Conservation (phyloP, 1,140 invertebrate genomes). For the Mycetomoellerius zeteki region DNA sequence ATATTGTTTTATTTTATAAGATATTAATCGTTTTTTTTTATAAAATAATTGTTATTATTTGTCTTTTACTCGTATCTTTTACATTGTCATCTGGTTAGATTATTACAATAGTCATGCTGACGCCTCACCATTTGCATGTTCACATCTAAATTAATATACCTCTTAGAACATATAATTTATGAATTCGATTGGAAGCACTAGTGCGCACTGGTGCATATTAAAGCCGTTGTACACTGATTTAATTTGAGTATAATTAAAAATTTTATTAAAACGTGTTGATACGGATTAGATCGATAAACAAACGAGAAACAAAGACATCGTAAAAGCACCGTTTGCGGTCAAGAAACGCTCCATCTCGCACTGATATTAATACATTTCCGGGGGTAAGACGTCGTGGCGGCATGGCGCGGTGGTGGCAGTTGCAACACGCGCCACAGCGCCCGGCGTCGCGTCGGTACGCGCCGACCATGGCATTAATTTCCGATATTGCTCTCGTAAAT, state of each 20-base stretch:
- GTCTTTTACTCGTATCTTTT: too few relatives aligned
- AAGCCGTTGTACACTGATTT: too few relatives aligned
- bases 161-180: too few relatives aligned
- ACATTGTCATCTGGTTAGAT: too few relatives aligned
- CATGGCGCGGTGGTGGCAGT: constrained; percentile 33
- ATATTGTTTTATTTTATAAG: neutral
- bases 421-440: constrained; percentile 47
- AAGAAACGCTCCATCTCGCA: constrained; percentile 32
- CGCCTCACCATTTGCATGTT: too few relatives aligned
- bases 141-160: too few relatives aligned
- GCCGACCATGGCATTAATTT: constrained; percentile 70
- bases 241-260: too few relatives aligned
- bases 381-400: constrained; percentile 20
- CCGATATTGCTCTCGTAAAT: constrained; percentile 77
- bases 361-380: constrained; percentile 56
- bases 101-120: too few relatives aligned
- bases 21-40: neutral
- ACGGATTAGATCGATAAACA: neutral
- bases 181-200: too few relatives aligned
- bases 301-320: constrained; percentile 28
- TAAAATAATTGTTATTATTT: too few relatives aligned
- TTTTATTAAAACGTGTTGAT: neutral
- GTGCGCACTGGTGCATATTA: too few relatives aligned
- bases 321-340: constrained; percentile 27
- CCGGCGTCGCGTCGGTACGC: neutral